Percentiles rank a stretch among this genome's conserved stretches.
These are phyloP conservation scores for Leptobrachium ailaonicum DNA, from an alignment of 2,113 vertebrate genomes.

Conservation along the genomic window DNA sequence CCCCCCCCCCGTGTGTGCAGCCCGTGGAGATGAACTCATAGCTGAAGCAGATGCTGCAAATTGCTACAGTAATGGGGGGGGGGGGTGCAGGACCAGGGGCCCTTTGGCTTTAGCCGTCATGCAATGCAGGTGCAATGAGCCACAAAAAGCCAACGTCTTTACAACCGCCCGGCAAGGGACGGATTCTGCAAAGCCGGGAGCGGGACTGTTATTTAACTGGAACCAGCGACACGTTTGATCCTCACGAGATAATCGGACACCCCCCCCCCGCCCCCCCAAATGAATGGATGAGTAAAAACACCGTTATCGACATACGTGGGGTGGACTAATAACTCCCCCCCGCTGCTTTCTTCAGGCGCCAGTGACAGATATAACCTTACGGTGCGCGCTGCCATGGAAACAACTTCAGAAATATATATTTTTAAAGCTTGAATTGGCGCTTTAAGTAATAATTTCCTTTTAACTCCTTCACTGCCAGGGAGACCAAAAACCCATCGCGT, in stretches of 20 bases:
- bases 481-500: not conserved
- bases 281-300: not conserved
- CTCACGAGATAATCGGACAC: not conserved
- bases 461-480: constrained; percentile 7
- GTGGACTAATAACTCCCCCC: constrained; percentile 3
- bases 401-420: constrained; percentile 35
- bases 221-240: too few relatives aligned
- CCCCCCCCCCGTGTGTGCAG: too few relatives aligned
- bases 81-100: too few relatives aligned
- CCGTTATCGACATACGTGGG: not conserved
- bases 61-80: too few relatives aligned
- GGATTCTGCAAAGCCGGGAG: too few relatives aligned
- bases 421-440: constrained; percentile 30
- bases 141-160: too few relatives aligned
- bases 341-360: constrained; percentile 12
- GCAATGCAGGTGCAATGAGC: too few relatives aligned
- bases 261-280: not conserved
- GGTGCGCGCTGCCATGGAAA: constrained; percentile 36
- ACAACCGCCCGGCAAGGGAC: too few relatives aligned
- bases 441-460: constrained; percentile 26
- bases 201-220: too few relatives aligned
- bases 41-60: too few relatives aligned
- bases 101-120: too few relatives aligned
- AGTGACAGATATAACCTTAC: constrained; percentile 40
- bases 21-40: too few relatives aligned